Percentiles rank a stretch among this genome's conserved stretches.
phyloP scores from a whole-genome alignment of 2,113 vertebrate genomes.

The Gadus chalcogrammus region DNA sequence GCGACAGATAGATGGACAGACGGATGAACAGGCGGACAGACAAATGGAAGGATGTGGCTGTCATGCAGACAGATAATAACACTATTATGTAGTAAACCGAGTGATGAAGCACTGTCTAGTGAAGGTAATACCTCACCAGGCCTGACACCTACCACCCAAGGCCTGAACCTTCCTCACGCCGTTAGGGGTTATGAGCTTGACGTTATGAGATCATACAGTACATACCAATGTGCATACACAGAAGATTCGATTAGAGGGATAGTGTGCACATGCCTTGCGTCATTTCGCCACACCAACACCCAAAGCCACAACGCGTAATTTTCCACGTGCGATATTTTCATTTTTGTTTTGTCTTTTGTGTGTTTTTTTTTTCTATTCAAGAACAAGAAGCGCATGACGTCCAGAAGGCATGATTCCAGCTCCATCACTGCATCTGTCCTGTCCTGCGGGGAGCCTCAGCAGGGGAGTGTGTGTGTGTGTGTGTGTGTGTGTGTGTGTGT shows the following conservation, averaged over 20 bases:
- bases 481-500: too few species aligned
- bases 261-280: too few species aligned
- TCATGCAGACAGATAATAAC: not conserved
- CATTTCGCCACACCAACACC: too few species aligned
- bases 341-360: too few species aligned
- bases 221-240: too few species aligned
- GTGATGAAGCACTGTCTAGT: not conserved
- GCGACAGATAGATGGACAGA: not conserved
- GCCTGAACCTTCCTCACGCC: not conserved
- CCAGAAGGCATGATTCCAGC: not conserved
- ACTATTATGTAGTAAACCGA: not conserved
- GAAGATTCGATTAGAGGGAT: too few species aligned
- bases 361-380: too few species aligned
- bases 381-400: not conserved
- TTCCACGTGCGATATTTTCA: too few species aligned
- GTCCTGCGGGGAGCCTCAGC: constrained; percentile 1
- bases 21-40: not conserved
- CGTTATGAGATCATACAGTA: not conserved
- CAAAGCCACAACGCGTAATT: too few species aligned
- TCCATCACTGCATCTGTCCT: not conserved
- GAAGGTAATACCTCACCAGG: not conserved
- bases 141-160: not conserved
- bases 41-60: not conserved
- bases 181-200: not conserved
- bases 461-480: too few species aligned